Evolutionary conservation across 2,113 vertebrate species (phyloP).

Genomic region (Gymnarchus niloticus): DNA sequence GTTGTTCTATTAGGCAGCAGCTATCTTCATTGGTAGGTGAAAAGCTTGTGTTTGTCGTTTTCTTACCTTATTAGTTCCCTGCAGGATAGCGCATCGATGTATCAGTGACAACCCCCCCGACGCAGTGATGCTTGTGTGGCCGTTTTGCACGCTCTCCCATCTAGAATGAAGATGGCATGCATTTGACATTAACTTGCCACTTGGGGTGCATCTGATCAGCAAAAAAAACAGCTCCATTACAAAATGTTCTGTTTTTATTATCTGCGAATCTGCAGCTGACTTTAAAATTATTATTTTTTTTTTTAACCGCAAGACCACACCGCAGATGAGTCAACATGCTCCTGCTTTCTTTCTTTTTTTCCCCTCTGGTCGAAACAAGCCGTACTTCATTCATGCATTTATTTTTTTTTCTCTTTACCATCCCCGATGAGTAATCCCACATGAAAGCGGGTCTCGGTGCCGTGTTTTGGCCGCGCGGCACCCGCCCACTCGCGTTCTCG

Average conservation of each 20-base stretch:
- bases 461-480: background rate
- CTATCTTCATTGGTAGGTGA: too few relatives aligned
- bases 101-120: background rate
- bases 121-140: too few relatives aligned
- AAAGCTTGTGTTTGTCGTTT: too few relatives aligned
- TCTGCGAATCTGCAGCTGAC: background rate
- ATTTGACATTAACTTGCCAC: background rate
- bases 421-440: conserved; percentile 12
- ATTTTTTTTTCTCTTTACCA: background rate
- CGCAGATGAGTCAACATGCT: conserved; percentile 18
- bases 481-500: background rate
- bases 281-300: background rate
- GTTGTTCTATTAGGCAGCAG: too few relatives aligned
- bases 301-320: conserved; percentile 14
- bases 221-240: background rate
- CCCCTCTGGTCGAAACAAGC: conserved; percentile 25
- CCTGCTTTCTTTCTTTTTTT: conserved; percentile 2
- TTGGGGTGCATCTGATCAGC: background rate
- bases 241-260: conserved; percentile 9
- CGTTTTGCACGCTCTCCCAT: background rate
- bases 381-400: conserved; percentile 17
- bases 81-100: background rate
- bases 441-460: background rate
- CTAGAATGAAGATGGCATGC: background rate
- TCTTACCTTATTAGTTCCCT: background rate